Evolutionary conservation across 2,888 invertebrate genomes (phyloP), one percentile per base, ranked within the genome.

Genomic region (Mystacides longicornis): DNA sequence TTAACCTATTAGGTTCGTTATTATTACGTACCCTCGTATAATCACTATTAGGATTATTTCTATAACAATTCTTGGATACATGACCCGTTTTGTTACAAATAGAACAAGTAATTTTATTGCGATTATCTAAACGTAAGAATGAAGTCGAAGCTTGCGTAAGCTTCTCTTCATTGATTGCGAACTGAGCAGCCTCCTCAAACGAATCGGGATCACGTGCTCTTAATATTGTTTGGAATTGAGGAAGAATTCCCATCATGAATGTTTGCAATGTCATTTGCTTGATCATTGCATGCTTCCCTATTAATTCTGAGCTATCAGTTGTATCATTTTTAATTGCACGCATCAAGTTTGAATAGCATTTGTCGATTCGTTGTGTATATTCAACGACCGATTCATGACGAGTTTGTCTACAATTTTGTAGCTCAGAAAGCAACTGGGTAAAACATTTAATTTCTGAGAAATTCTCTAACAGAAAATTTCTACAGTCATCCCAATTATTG

Each of bases 191-290:
- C 14, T 45, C 45, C 20, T 45, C 45, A 21, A 20, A 45, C 4
- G 4, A 20, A 5, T 45, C 20, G 20, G 45, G 45, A 5, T 45
- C 45, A 11, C 21, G 18, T 20, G 45, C 45, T 21, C 18, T 45
- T n/a, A 45, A 16, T 2, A 21, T 45, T 19, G 21, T 45, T 21
- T 21, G 3, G 20, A 45, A 45, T n/a, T 45, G 45, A n/a, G 45
- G 45, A 14, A 45, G 45, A 14, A 45, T 21, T 45, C 45, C 45
- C 16, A 45, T 4, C 45, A 45, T 45, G 16, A 45, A 45, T 45
- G 45, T 21, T 45, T 45, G 45, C 45, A 45, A 45, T 4, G 45
- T 21, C 4, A 11, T 45, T 21, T 45, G 45, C 20, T 45, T 45
- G 4, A 45, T 45, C 45, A 45, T 45, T 11, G 45, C 45, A 21